These are phyloP conservation scores for Catharus bicknelli DNA, from an alignment of 2,113 vertebrate species.

Conservation along the genomic window DNA sequence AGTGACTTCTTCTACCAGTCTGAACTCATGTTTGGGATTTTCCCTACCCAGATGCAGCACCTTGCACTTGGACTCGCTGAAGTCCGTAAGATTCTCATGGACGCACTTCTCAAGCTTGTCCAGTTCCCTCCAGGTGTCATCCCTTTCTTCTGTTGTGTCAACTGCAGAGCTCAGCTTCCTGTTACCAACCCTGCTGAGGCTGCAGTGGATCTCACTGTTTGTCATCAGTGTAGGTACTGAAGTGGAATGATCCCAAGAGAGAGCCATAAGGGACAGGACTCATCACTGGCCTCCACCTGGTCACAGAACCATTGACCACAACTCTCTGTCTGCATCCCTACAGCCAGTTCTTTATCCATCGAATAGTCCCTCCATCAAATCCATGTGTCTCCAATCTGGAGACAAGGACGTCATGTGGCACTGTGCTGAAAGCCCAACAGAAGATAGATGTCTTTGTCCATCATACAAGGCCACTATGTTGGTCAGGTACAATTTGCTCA, in stretches of 20 bases:
- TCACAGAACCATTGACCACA: neutral
- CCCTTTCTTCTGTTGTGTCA: neutral
- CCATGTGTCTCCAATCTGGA: neutral
- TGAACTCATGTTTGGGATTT: neutral
- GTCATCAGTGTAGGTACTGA: neutral
- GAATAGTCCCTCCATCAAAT: neutral
- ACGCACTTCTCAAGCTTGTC: neutral
- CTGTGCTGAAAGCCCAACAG: neutral
- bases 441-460: neutral
- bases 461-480: neutral
- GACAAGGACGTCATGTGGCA: neutral
- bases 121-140: neutral
- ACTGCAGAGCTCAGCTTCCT: neutral
- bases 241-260: neutral
- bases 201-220: fast-evolving
- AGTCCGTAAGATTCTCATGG: neutral
- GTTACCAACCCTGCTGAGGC: neutral
- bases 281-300: neutral
- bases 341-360: neutral
- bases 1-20: neutral
- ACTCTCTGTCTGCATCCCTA: neutral
- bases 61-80: neutral
- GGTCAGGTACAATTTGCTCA: neutral
- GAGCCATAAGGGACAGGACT: neutral
- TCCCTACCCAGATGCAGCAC: neutral